Conservation (phyloP, 2,888 invertebrate species). For the Microplitis deprimator region DNA sequence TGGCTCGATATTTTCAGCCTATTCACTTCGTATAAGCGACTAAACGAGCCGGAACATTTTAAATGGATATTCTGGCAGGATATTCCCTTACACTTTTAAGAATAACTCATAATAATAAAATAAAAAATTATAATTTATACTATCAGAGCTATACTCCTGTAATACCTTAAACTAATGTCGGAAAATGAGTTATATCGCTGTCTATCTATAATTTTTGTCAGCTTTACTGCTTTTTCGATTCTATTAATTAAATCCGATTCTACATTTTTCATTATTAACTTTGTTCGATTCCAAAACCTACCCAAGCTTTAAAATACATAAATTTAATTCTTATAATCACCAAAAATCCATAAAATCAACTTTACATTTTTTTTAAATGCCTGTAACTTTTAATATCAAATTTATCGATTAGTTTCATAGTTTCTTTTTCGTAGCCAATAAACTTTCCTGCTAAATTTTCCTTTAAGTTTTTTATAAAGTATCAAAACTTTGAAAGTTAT, state of each 20-base stretch:
- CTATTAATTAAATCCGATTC: background rate
- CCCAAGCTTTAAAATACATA: background rate
- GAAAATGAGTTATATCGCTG: background rate
- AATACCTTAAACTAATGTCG: background rate
- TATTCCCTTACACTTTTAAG: background rate
- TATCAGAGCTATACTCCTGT: background rate
- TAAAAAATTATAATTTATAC: background rate
- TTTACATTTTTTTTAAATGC: too few species aligned
- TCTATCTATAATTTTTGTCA: background rate
- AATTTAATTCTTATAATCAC: background rate
- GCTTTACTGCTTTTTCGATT: background rate
- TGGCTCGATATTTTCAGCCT: conserved; percentile 38
- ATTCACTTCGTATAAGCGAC: conserved; percentile 30
- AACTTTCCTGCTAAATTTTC: too few species aligned
- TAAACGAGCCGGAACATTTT: conserved; percentile 31
- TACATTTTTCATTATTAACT: background rate
- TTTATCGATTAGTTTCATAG: too few species aligned
- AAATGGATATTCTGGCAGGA: conserved; percentile 21
- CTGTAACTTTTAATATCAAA: too few species aligned
- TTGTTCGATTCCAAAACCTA: background rate
- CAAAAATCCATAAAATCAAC: too few species aligned
- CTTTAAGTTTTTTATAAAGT: too few species aligned
- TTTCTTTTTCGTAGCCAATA: too few species aligned
- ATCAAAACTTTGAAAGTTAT: too few species aligned
- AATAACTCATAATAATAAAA: background rate